phyloP scores from a whole-genome alignment of 2,113 vertebrate species.

The Tychaedon coryphoeus region DNA sequence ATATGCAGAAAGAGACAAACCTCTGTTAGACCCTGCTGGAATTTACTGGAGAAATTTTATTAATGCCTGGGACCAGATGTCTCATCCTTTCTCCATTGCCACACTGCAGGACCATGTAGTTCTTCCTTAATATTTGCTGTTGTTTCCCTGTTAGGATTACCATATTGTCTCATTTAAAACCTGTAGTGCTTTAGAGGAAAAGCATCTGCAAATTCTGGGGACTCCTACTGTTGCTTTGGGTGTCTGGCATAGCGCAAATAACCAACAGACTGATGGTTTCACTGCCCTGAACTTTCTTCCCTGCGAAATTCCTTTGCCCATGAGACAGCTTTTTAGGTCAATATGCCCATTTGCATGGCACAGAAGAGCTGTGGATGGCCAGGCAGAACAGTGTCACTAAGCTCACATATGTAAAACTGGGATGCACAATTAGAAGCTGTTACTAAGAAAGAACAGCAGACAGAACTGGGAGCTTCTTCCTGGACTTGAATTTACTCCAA shows the following conservation, averaged over 20 bases:
- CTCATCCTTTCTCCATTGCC: neutral
- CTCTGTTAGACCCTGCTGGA: neutral
- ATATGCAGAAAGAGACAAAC: neutral
- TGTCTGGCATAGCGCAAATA: neutral
- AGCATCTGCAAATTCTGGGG: neutral
- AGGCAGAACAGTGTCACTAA: neutral
- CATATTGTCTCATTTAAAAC: neutral
- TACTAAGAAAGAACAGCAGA: neutral
- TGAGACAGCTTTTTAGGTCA: neutral
- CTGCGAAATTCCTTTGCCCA: neutral
- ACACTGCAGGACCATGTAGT: neutral
- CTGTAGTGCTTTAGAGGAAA: neutral
- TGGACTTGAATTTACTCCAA: neutral
- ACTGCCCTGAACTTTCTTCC: neutral
- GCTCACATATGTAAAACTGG: neutral
- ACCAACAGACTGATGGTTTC: neutral
- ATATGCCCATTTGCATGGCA: neutral
- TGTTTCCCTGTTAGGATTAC: neutral
- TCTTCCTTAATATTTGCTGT: neutral
- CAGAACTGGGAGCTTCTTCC: neutral
- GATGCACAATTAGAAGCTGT: neutral
- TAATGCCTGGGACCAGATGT: neutral
- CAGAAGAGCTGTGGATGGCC: neutral
- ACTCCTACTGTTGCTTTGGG: neutral
- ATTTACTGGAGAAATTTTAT: neutral